phyloP scores from a whole-genome alignment of 2,797 vertebrate species.

The Pangasius mekongensis region DNA sequence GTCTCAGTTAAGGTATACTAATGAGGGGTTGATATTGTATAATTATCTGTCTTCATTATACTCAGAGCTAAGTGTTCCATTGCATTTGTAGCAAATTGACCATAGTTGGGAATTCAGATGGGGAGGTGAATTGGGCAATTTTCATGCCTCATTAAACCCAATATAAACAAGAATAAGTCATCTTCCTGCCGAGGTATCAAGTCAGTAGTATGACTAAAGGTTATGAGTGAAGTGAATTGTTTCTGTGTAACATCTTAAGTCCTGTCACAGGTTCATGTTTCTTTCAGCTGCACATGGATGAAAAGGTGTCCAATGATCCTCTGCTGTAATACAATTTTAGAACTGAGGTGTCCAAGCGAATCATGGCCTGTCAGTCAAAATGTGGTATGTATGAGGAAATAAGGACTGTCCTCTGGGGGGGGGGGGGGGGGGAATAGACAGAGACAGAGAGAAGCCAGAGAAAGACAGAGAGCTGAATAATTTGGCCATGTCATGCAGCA shows the following conservation, averaged over 20 bases:
- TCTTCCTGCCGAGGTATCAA: constrained; percentile 38
- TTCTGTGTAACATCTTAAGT: constrained; percentile 3
- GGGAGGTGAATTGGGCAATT: constrained; percentile 53
- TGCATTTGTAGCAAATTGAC: constrained; percentile 62
- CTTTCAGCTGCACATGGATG: neutral
- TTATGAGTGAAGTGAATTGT: constrained; percentile 17
- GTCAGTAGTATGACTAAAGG: constrained; percentile 24
- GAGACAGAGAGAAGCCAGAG: neutral
- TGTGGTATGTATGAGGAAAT: neutral
- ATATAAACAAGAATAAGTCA: constrained; percentile 50
- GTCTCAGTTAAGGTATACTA: constrained; percentile 55
- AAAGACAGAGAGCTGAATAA: neutral
- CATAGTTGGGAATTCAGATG: constrained; percentile 45
- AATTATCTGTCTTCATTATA: constrained; percentile 60
- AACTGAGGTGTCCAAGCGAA: neutral
- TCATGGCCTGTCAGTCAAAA: neutral
- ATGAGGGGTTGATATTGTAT: constrained; percentile 58
- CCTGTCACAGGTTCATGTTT: neutral
- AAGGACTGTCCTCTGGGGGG: neutral
- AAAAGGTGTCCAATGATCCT: neutral
- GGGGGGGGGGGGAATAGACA: neutral
- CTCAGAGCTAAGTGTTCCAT: constrained; percentile 51
- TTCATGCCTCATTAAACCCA: constrained; percentile 49
- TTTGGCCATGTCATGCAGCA: neutral
- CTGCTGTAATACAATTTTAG: neutral